Base-by-base conservation (phyloP, 1,140 invertebrate genomes). In the Drosophila takahashii region DNA sequence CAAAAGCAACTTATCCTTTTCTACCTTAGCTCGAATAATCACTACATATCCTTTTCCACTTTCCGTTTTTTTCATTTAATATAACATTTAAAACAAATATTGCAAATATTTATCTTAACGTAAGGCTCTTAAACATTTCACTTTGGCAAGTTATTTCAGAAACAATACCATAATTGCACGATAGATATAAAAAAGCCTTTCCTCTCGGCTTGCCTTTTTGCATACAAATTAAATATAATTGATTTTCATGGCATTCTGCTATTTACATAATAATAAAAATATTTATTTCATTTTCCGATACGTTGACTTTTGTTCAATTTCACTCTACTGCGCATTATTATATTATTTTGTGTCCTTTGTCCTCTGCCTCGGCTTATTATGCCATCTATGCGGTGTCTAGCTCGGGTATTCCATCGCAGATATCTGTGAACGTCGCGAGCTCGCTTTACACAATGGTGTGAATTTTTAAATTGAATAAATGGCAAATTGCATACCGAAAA, bases 401-500 rank as follows among this genome's bases (percentile, higher is more conserved):
- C 62, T 41, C 7, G 34, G 44, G 32, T 58, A 62, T 59, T 22
- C 59, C 42, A 9, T 22, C 59, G 15, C 32, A 15, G 59, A 47
- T 29, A 34, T 36, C 69, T 16, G 16, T 45, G 57, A 29, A 39
- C 41, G 51, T 59, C 65, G 57, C 53, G 50, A 45, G 54, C 54
- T 74, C 56, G 44, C 70, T 47, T 61, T 76, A 47, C 71, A 71
- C 62, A 76, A 84, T 71, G 37, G 70, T 61, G 70, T 59, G 70
- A 56, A 85, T 67, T 81, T 74, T 83, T 83, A 87, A 87, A 86
- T 89, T 87, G 84, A 89, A 81, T 89, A 86, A 83, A 87, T 79
- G 79, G 84, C 76, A 87, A 87, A 87, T 83, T 89, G 84, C 71
- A 83, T 61, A 50, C 65, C 66, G 65, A 87, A 86, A 32, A 34